phyloP scores from a whole-genome alignment of 2,888 invertebrate genomes.

The Acanthosepion pharaonis region DNA sequence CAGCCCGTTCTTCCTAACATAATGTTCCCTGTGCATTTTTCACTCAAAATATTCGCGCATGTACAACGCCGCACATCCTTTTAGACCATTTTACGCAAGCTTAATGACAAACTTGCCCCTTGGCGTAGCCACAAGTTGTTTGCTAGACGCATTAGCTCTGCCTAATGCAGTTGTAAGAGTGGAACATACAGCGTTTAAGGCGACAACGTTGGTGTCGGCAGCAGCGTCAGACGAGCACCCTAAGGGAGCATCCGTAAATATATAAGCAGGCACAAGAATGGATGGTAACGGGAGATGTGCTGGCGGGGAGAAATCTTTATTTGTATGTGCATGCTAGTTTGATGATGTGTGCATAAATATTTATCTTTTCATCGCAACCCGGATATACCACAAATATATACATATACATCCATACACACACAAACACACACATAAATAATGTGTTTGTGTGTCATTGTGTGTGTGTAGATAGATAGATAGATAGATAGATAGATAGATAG shows the following conservation, averaged over 20 bases:
- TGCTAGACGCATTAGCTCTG: not conserved
- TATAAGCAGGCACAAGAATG: not conserved
- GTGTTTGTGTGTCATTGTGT: no score
- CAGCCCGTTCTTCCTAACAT: not conserved
- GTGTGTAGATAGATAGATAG: no score
- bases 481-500: no score
- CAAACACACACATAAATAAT: no score
- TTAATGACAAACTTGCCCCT: conserved; percentile 8
- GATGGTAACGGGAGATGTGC: not conserved
- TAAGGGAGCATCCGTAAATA: not conserved
- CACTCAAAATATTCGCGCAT: not conserved
- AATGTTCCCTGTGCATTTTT: not conserved
- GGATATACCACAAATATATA: not conserved
- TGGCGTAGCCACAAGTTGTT: conserved; percentile 21
- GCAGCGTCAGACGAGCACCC: not conserved
- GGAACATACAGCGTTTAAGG: not conserved
- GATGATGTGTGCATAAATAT: not conserved
- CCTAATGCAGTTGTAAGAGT: not conserved
- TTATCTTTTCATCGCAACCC: not conserved
- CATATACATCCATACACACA: no score
- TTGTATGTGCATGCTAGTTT: not conserved
- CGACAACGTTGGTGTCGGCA: not conserved
- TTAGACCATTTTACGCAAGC: not conserved
- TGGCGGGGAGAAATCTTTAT: conserved; percentile 15
- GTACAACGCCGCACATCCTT: not conserved